Percentiles rank a stretch among this genome's conserved stretches.
phyloP scores from a whole-genome alignment of 2,797 vertebrate species.

The Lacerta bilineata region DNA sequence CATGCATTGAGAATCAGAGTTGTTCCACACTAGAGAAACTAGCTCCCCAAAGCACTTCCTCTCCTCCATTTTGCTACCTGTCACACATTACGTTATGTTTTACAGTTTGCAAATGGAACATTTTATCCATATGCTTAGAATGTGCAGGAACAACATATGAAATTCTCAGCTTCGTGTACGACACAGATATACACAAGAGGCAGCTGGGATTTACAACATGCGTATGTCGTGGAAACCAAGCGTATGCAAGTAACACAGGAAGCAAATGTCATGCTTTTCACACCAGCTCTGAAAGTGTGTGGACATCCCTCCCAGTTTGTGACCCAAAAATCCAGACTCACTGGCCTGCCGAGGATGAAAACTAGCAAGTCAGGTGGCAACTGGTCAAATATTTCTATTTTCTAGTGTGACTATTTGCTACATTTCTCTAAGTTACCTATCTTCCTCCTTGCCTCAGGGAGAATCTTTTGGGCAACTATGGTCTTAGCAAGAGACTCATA shows the following conservation, averaged over 20 bases:
- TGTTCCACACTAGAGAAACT: not conserved
- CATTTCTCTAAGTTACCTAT: not conserved
- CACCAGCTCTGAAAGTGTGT: not conserved
- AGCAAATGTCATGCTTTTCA: not conserved
- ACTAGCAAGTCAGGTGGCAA: too few species aligned
- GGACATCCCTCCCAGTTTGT: not conserved
- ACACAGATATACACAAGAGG: not conserved
- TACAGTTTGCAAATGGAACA: not conserved
- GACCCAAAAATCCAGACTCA: not conserved
- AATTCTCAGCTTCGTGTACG: not conserved
- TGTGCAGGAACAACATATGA: not conserved
- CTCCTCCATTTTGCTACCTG: not conserved
- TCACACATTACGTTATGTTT: not conserved
- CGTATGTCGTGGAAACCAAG: not conserved
- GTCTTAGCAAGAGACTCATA: not conserved
- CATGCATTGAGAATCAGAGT: not conserved
- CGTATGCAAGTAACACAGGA: not conserved
- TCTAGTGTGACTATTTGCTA: not conserved
- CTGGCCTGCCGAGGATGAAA: not conserved
- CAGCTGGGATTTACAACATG: not conserved
- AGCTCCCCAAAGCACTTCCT: not conserved
- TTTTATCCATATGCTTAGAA: not conserved
- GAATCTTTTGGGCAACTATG: not conserved
- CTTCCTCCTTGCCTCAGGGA: not conserved
- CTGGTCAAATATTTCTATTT: slow-evolving; percentile 4